phyloP scores from a whole-genome alignment of 2,797 vertebrate genomes.

The Oryzias sinensis region DNA sequence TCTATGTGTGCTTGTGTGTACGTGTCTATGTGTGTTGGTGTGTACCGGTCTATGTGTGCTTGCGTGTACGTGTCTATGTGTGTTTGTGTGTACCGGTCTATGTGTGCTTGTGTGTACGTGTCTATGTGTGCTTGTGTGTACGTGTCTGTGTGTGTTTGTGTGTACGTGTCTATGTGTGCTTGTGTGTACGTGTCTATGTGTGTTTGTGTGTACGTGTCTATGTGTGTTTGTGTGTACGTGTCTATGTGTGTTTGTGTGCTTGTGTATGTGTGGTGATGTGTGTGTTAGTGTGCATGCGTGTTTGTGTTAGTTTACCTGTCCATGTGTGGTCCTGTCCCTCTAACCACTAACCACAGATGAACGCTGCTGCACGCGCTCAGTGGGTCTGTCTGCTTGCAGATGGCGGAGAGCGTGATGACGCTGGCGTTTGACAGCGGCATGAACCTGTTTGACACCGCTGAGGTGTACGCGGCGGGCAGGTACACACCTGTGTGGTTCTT shows the following conservation, averaged over 20 bases:
- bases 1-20: too few relatives aligned
- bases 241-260: conserved; percentile 1
- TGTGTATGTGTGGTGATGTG: conserved; percentile 3
- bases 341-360: too few relatives aligned
- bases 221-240: background rate
- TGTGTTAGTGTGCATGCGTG: background rate
- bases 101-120: too few relatives aligned
- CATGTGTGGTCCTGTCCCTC: background rate
- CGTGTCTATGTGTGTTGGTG: too few relatives aligned
- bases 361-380: background rate
- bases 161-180: too few relatives aligned
- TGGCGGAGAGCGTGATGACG: conserved; percentile 67
- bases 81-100: too few relatives aligned
- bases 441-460: conserved; percentile 73
- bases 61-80: too few relatives aligned
- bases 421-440: conserved; percentile 67
- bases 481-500: conserved; percentile 9
- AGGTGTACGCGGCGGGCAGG: conserved; percentile 73
- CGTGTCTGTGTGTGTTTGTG: too few relatives aligned
- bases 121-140: too few relatives aligned
- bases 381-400: conserved; percentile 30
- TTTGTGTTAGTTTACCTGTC: conserved; percentile 11
- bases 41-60: too few relatives aligned
- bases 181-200: too few relatives aligned
- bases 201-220: too few relatives aligned